These are phyloP conservation scores for Marronus borbonicus DNA, from an alignment of 2,888 invertebrate genomes.

Conservation along the genomic window DNA sequence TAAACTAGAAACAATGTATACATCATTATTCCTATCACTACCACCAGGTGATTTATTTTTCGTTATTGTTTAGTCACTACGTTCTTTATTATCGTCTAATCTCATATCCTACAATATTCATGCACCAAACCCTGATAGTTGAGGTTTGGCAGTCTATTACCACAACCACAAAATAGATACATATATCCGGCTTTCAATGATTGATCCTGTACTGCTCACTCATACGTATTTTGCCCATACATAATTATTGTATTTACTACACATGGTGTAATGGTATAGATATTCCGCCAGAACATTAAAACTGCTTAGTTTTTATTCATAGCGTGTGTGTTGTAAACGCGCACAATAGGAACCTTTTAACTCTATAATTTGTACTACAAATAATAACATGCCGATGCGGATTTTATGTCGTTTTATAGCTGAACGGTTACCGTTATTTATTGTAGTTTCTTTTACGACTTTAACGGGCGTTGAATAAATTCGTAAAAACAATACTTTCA, in stretches of 20 bases:
- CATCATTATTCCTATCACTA: too few relatives aligned
- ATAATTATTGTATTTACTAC: conserved; percentile 9
- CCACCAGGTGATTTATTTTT: neutral
- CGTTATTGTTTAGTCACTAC: too few relatives aligned
- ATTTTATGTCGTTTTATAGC: conserved; percentile 30
- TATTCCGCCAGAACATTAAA: conserved; percentile 32
- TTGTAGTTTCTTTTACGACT: conserved; percentile 29
- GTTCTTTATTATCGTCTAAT: too few relatives aligned
- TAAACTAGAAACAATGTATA: too few relatives aligned
- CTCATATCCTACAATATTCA: too few relatives aligned
- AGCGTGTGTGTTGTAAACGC: conserved; percentile 5
- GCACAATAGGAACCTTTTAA: conserved; percentile 41
- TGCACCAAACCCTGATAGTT: neutral
- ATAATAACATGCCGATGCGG: conserved; percentile 23
- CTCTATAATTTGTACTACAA: conserved; percentile 37
- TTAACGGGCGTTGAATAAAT: conserved; percentile 10
- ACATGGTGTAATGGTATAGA: neutral
- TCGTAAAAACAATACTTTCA: conserved; percentile 27
- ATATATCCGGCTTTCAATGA: neutral
- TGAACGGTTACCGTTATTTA: conserved; percentile 36
- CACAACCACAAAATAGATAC: neutral
- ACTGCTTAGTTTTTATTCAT: conserved; percentile 36
- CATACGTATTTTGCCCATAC: neutral
- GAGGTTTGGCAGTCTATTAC: conserved; percentile 3
- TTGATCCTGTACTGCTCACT: neutral